Evolutionary conservation across 1,140 invertebrate species (phyloP), one percentile per base, ranked within the genome.

Genomic region (Cardiocondyla obscurior): DNA sequence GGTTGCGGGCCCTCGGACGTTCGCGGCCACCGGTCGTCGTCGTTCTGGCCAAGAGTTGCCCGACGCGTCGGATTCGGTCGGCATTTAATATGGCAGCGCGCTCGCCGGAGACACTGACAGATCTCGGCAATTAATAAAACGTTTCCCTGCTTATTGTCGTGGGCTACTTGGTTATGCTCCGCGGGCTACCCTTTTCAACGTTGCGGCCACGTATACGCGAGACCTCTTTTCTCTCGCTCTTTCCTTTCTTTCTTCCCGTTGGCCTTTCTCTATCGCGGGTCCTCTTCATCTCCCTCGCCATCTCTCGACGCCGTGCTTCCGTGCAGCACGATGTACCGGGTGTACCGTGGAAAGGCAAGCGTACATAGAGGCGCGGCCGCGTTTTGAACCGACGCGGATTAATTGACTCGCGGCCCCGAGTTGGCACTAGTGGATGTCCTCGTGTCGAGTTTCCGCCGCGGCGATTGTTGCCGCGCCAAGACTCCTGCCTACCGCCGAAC

Each of bases 51-150:
- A 73, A 12, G 58, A 55, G 53, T 36, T 85, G 86, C 83, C 88
- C 83, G 76, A 81, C 81, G 53, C 88, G 53, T 60, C 55, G 85
- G 89, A 88, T 91, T 91, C 81, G 89, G 90, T 91, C 76, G 84
- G 85, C 89, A 87, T 92, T 89, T 91, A 92, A 92, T 92, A 91
- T 92, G 89, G 90, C 88, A 89, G 82, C 73, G 73, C 72, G 72
- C 55, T 83, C 67, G 55, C 67, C 83, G 76, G 85, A 90, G 92
- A 93, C 92, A 93, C 92, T 93, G 92, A 93, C 90, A 79, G 89
- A 93, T 93, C 90, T 92, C 82, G 81, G 91, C 89, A 93, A 93
- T 93, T 93, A 93, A 93, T 93, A 93, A 93, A 92, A 93, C 89
- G 91, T 92, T 93, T 93, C 90, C 86, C 86, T 89, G 89, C 88